phyloP scores from a whole-genome alignment of 2,888 invertebrate species.

The Anarsia innoxiella region DNA sequence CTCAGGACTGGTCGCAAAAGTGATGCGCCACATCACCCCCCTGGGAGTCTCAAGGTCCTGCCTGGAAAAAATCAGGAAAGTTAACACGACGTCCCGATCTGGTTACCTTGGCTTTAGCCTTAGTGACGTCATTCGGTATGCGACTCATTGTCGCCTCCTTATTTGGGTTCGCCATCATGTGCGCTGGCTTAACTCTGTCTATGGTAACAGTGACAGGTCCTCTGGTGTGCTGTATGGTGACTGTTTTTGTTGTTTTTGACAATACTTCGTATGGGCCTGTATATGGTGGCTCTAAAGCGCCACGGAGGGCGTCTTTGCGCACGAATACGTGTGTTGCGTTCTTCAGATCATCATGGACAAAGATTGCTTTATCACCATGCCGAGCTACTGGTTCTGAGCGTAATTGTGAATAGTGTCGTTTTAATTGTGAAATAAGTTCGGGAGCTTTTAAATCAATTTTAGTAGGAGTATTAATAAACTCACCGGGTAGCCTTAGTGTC shows the following conservation, averaged over 20 bases:
- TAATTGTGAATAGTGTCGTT: background rate
- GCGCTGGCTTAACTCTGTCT: background rate
- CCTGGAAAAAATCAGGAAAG: background rate
- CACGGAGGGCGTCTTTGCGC: background rate
- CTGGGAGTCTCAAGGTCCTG: background rate
- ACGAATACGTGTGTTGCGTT: background rate
- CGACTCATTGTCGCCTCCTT: no score
- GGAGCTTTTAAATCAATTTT: background rate
- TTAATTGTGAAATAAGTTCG: background rate
- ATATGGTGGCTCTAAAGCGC: background rate
- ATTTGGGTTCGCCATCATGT: no score
- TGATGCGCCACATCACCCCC: constrained; percentile 2
- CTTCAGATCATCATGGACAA: background rate
- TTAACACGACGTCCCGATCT: background rate
- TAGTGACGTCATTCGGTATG: background rate
- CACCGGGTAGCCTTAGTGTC: constrained; percentile 6
- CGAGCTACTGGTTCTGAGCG: background rate
- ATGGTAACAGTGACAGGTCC: background rate
- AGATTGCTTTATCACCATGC: background rate
- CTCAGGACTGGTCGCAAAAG: no score
- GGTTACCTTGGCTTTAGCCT: background rate
- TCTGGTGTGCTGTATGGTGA: background rate
- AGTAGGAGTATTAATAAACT: constrained; percentile 1
- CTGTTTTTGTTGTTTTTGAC: background rate
- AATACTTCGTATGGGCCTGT: background rate